Evolutionary conservation across 1,140 invertebrate genomes (phyloP).

Genomic region (Galendromus occidentalis): DNA sequence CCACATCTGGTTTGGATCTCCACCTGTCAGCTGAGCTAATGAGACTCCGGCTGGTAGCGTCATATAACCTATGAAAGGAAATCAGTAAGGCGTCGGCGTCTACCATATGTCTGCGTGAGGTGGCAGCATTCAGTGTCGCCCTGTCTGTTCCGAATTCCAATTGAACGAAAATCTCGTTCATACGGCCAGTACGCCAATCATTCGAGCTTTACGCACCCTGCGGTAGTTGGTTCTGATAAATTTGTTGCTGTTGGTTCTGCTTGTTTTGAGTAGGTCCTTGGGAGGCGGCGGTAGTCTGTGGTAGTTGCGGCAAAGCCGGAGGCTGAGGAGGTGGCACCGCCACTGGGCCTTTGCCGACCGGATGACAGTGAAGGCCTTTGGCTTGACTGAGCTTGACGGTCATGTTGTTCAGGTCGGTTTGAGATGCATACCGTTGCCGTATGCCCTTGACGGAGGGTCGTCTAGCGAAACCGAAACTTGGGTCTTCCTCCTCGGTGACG

Average conservation of each 20-base stretch:
- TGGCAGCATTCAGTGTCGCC: neutral
- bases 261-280: neutral
- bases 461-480: neutral
- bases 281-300: neutral
- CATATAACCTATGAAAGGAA: neutral
- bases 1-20: neutral
- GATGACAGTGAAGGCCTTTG: neutral
- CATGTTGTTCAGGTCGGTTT: neutral
- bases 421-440: neutral
- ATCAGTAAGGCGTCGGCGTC: neutral
- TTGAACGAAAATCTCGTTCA: neutral
- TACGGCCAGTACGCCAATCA: neutral
- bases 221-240: slow-evolving; percentile 1
- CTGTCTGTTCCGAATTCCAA: neutral
- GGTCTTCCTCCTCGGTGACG: slow-evolving; percentile 1
- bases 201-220: neutral
- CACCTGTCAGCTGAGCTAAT: neutral
- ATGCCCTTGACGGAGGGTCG: slow-evolving; percentile 4
- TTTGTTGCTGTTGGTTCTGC: slow-evolving; percentile 4
- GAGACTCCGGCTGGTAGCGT: slow-evolving; percentile 2
- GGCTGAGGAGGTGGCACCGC: neutral
- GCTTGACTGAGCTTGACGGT: neutral
- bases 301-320: neutral
- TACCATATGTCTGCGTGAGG: neutral
- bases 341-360: neutral